Conservation (phyloP, 2,888 invertebrate genomes). For the Drosophila affinis region DNA sequence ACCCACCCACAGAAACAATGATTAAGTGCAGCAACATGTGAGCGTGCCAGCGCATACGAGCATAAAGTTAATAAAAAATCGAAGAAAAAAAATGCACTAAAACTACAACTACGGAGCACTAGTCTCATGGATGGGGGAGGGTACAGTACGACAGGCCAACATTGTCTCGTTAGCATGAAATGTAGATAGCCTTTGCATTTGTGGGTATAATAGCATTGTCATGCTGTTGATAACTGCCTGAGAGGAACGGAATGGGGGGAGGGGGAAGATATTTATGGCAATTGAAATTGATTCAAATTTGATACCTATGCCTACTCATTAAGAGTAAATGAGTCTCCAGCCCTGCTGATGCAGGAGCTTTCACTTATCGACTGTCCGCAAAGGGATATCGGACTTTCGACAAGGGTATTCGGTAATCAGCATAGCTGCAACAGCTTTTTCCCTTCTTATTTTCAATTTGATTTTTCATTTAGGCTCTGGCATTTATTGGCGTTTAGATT, state of each 20-base stretch:
- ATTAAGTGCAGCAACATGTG: constrained; percentile 75
- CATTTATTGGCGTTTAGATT: constrained; percentile 73
- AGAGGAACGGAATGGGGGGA: not conserved
- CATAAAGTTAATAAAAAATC: constrained; percentile 41
- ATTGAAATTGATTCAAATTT: constrained; percentile 18
- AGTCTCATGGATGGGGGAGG: constrained; percentile 38
- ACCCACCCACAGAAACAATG: constrained; percentile 78
- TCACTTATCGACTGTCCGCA: not conserved
- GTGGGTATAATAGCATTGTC: constrained; percentile 39
- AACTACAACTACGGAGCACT: constrained; percentile 22
- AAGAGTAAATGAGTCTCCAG: constrained; percentile 12
- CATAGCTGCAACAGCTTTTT: not conserved
- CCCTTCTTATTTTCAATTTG: constrained; percentile 56
- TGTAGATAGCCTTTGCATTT: constrained; percentile 43
- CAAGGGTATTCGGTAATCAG: constrained; percentile 1
- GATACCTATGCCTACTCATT: not conserved
- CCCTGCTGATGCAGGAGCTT: not conserved
- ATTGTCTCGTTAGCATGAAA: constrained; percentile 64
- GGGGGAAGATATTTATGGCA: constrained; percentile 6
- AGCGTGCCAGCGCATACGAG: constrained; percentile 54
- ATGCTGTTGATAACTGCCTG: constrained; percentile 27
- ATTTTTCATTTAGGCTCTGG: constrained; percentile 59
- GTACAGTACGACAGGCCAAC: constrained; percentile 17
- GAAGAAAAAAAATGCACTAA: constrained; percentile 32
- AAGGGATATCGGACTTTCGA: not conserved